A percentile compares a stretch with the other conserved stretches of the same genome.
Conservation (phyloP, 2,888 invertebrate genomes). For the Hedychridium roseum region DNA sequence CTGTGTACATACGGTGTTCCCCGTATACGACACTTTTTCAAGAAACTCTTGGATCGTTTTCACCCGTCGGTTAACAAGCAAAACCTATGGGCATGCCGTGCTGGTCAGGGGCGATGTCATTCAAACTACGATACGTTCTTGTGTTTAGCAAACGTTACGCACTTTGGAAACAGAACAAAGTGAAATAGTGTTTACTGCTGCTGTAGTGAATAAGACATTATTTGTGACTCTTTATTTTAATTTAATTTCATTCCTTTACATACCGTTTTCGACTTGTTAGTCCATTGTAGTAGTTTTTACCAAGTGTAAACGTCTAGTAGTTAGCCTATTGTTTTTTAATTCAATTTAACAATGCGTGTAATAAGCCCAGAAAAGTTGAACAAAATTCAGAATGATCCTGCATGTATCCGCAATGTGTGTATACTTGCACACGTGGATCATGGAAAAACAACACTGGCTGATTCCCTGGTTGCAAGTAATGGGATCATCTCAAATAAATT, state of each 20-base stretch:
- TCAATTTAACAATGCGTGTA: conserved; percentile 65
- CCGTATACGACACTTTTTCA: too few species aligned
- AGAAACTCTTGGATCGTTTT: neutral
- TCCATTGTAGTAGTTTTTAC: conserved; percentile 2
- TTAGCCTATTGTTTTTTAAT: conserved; percentile 2
- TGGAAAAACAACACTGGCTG: conserved; percentile 96
- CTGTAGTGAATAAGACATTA: neutral
- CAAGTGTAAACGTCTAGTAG: neutral
- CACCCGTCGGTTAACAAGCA: neutral
- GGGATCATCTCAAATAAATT: conserved; percentile 89
- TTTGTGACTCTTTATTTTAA: neutral
- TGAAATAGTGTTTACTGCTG: conserved; percentile 51
- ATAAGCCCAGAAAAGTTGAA: conserved; percentile 68
- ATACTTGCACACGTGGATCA: conserved; percentile 98
- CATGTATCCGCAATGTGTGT: conserved; percentile 89
- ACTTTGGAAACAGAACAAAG: conserved; percentile 54
- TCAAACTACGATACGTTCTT: conserved; percentile 28
- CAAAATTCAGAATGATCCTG: conserved; percentile 74
- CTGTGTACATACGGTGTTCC: conserved; percentile 3
- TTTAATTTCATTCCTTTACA: too few species aligned
- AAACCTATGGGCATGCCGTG: conserved; percentile 38
- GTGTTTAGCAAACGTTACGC: conserved; percentile 48
- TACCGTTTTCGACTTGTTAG: neutral
- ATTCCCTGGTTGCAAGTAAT: conserved; percentile 92
- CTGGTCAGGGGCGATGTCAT: conserved; percentile 36